phyloP scores from a whole-genome alignment of 2,888 invertebrate genomes.

The Stenodera caucasica region DNA sequence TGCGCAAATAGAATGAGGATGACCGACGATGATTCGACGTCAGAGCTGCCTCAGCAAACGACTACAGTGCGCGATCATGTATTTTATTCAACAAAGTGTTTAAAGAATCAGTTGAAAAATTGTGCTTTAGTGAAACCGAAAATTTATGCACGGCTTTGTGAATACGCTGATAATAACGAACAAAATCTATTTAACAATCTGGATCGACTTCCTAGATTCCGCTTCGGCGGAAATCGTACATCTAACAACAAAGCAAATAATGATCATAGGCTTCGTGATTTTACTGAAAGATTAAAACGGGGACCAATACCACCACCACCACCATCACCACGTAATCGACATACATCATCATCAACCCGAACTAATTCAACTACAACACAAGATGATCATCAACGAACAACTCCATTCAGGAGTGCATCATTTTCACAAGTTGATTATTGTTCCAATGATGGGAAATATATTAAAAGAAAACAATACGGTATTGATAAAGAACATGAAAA shows the following conservation, averaged over 20 bases:
- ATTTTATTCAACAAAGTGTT: constrained; percentile 48
- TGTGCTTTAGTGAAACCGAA: constrained; percentile 53
- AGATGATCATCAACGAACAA: constrained; percentile 30
- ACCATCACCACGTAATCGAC: constrained; percentile 28
- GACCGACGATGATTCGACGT: constrained; percentile 50
- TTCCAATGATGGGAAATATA: constrained; percentile 65
- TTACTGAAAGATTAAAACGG: constrained; percentile 77
- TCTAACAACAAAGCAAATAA: constrained; percentile 54
- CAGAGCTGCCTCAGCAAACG: constrained; percentile 51
- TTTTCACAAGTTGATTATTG: constrained; percentile 84
- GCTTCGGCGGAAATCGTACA: constrained; percentile 64
- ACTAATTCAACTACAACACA: constrained; percentile 37
- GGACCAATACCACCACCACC: constrained; percentile 52
- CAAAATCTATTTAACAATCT: constrained; percentile 62
- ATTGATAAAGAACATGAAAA: constrained; percentile 28
- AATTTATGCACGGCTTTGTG: constrained; percentile 49
- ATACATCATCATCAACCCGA: constrained; percentile 40
- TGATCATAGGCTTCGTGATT: constrained; percentile 71
- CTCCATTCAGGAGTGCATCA: constrained; percentile 81
- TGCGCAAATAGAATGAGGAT: constrained; percentile 55
- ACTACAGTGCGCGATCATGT: constrained; percentile 52
- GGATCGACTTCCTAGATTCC: constrained; percentile 80
- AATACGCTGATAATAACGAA: constrained; percentile 47
- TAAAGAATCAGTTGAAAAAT: constrained; percentile 50
- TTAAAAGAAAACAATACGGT: constrained; percentile 51